Base-by-base conservation (phyloP, 2,888 invertebrate genomes). In the Dione vanillae region DNA sequence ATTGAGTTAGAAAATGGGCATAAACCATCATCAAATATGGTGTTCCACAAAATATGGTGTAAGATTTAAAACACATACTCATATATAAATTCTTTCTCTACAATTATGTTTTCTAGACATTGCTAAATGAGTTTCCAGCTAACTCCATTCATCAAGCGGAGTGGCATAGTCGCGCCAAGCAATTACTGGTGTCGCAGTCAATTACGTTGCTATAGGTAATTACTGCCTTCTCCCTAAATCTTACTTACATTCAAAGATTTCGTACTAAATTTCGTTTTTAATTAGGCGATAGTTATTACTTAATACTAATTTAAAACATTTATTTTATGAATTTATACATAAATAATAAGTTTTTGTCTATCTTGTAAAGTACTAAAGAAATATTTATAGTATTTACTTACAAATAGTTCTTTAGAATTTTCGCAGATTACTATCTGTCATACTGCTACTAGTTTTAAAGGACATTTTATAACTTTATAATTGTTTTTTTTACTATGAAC, bases 101-200 rank as follows among this genome's bases (percentile, higher is more conserved):
- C 16, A 64, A 14, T 19, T n/a, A 40, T 35, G 37, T 37, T 19
- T 65, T 66, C 56, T 72, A 56, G 68, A 66, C 51, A 43, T 14
- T 73, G 49, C 62, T 68, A 52, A 68, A 45, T 45, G 66, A 69
- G 69, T 73, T 74, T 67, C 59, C 71, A 69, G 69, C 66, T 58
- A 69, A 59, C 69, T 71, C 67, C 71, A 69, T 71, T 74, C 69
- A 71, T 74, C 73, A 74, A 67, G 52, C 69, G 58, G n/a, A 54
- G 66, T 69, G 67, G 56, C 69, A 64, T 64, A 40, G 64, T 87
- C 79, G 49, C 47, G 64, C 64, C 47, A 58, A 65, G 69, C 69
- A 69, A 65, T 69, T 69, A 69, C 69, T 58, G 58, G 65, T 65
- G 65, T 49, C 65, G 64, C 65, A 64, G 49, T 64, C 64, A 64